Evolutionary conservation across 2,113 vertebrate species (phyloP).

Genomic region (Bothrops jararaca): DNA sequence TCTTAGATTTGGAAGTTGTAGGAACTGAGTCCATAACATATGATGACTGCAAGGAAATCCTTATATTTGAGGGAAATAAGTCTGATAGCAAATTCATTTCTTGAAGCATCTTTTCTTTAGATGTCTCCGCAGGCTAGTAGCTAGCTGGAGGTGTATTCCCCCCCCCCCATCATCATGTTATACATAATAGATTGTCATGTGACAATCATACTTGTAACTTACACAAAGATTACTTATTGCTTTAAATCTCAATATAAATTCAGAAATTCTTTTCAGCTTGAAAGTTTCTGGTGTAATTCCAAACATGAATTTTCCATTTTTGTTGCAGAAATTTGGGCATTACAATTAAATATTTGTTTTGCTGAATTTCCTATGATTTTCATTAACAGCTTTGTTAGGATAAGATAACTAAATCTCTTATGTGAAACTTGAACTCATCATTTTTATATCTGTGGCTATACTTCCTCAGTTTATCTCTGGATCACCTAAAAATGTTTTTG

Average conservation of each 20-base stretch:
- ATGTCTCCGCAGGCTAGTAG: not conserved
- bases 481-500: constrained; percentile 24
- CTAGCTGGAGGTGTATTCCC: not conserved
- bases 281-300: constrained; percentile 51
- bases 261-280: constrained; percentile 42
- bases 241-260: constrained; percentile 9
- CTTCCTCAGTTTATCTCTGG: constrained; percentile 23
- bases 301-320: constrained; percentile 54
- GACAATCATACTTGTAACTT: not conserved
- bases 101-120: not conserved
- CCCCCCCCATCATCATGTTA: not conserved
- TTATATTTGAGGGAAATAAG: not conserved
- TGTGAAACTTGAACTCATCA: not conserved
- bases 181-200: not conserved
- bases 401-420: constrained; percentile 45
- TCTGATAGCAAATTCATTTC: not conserved
- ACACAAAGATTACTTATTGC: constrained; percentile 13
- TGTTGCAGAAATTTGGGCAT: constrained; percentile 41
- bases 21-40: not conserved
- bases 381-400: constrained; percentile 39
- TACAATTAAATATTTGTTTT: constrained; percentile 72
- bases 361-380: constrained; percentile 54
- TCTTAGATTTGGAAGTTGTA: not conserved
- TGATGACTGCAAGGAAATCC: not conserved
- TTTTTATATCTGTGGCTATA: constrained; percentile 37